phyloP scores from a whole-genome alignment of 2,113 vertebrate species.

The Cricetomys ansorgei region DNA sequence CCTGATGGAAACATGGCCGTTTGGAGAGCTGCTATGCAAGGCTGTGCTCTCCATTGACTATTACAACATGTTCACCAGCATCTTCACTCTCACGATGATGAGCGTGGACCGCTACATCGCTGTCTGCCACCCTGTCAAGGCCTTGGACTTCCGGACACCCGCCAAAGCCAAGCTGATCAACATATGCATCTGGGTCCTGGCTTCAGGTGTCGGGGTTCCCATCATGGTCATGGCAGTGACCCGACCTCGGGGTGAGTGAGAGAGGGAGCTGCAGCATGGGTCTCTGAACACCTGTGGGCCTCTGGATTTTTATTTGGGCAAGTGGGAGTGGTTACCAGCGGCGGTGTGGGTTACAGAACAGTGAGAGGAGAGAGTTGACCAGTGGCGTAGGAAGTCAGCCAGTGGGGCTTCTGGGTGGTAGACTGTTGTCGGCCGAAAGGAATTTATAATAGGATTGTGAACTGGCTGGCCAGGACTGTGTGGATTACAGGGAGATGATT shows the following conservation, averaged over 20 bases:
- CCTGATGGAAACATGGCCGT: conserved; percentile 97
- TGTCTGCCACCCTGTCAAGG: conserved; percentile 95
- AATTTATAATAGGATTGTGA: not conserved
- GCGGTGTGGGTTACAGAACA: not conserved
- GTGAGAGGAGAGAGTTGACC: not conserved
- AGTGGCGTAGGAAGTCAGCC: not conserved
- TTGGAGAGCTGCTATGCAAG: conserved; percentile 95
- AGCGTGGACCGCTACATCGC: conserved; percentile 98
- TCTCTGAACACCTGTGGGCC: not conserved
- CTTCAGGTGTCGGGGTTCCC: conserved; percentile 94
- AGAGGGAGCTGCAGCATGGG: not conserved
- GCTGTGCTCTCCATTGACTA: conserved; percentile 96
- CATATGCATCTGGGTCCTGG: conserved; percentile 96
- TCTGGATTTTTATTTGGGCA: not conserved
- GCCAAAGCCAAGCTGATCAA: conserved; percentile 98
- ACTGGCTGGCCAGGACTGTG: not conserved
- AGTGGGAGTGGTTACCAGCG: not conserved
- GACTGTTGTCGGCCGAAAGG: not conserved
- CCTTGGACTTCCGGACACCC: conserved; percentile 95
- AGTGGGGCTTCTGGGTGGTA: not conserved
- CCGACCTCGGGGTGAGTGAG: conserved; percentile 90
- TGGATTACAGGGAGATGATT: not conserved
- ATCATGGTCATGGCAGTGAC: conserved; percentile 96
- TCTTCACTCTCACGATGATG: conserved; percentile 99
- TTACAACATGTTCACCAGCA: conserved; percentile 99